Base-by-base conservation (phyloP, 2,888 invertebrate genomes). In the Agrochola lota region DNA sequence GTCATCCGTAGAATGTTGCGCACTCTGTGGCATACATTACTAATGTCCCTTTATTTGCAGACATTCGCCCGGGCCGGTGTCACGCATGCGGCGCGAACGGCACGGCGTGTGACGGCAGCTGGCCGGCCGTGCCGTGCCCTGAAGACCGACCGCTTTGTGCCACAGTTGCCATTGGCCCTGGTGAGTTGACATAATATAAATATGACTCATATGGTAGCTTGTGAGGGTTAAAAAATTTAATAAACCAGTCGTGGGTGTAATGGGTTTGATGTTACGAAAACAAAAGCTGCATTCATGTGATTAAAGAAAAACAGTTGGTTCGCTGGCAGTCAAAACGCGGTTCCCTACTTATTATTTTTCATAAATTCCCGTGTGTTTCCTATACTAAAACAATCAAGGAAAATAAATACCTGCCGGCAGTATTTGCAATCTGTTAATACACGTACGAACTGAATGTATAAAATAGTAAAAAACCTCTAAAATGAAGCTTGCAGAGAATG, bases 81-180 rank as follows among this genome's bases (percentile, higher is more conserved):
- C 90, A 91, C 87, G 89, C 87, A 60, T 94, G 95, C 49, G 30
- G 74, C 40, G 89, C 74, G 9, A 90, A 91, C 82, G 87, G 80
- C 69, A 90, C 90, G 52, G 78, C 85, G 17, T 91, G 91, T 73
- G 90, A 88, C 64, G 71, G 64, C 63, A 77, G 72, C 52, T 84
- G 87, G 83, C 55, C 86, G 7, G 60, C 88, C 9, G 87, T 88
- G 43, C 80, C 83, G 66, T 95, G 95, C 77, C 89, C 93, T 1
- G 81, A 80, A 4, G 91, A 93, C 43, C 85, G 87, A 11, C 94
- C 93, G 0, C 85, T 90, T 66, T 95, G 95, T 80, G 94, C 94
- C 49, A 95, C 95, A 4, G 80, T 90, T 26, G 93, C 93, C 0
- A 74, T 77, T 3, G 88, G 91, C 23, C 94, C 95, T 8, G 91